Evolutionary conservation across 2,113 vertebrate genomes (phyloP).

Genomic region (Paraplagusia blochii): DNA sequence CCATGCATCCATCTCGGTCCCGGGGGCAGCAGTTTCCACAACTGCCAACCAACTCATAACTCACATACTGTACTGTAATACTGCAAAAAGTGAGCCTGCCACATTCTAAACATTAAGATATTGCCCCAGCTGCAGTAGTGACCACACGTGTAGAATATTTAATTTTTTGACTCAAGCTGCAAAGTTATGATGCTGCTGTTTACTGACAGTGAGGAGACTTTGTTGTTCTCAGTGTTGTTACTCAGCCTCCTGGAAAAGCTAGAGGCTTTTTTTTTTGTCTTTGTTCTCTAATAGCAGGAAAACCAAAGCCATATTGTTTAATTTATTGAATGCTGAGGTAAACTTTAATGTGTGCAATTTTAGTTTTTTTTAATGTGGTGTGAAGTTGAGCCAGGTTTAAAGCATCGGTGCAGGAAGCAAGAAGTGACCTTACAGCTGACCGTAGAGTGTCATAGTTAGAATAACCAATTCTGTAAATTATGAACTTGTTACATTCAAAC

Average conservation of each 20-base stretch:
- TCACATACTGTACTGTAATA: too few relatives aligned
- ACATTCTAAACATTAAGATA: too few relatives aligned
- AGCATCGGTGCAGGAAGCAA: background rate
- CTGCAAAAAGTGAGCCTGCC: too few relatives aligned
- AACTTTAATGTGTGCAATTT: background rate
- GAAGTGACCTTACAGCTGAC: conserved; percentile 39
- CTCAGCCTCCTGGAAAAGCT: background rate
- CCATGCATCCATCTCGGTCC: too few relatives aligned
- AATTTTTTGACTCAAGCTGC: too few relatives aligned
- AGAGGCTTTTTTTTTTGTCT: background rate
- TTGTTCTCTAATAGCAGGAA: background rate
- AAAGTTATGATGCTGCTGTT: conserved; percentile 19
- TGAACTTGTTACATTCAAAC: background rate
- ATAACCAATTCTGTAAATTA: conserved; percentile 35
- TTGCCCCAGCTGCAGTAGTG: too few relatives aligned
- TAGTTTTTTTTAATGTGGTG: background rate
- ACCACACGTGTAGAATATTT: too few relatives aligned
- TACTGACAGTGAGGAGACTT: conserved; percentile 13
- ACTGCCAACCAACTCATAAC: too few relatives aligned
- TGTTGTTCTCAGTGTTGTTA: too few relatives aligned
- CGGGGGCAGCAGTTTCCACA: too few relatives aligned
- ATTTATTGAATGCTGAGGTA: background rate
- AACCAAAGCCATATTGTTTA: conserved; percentile 43
- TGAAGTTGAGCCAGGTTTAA: background rate
- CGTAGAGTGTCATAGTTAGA: conserved; percentile 22